Evolutionary conservation across 2,113 vertebrate genomes (phyloP), one percentile per base, ranked within the genome.

Genomic region (Oostethus manadensis): DNA sequence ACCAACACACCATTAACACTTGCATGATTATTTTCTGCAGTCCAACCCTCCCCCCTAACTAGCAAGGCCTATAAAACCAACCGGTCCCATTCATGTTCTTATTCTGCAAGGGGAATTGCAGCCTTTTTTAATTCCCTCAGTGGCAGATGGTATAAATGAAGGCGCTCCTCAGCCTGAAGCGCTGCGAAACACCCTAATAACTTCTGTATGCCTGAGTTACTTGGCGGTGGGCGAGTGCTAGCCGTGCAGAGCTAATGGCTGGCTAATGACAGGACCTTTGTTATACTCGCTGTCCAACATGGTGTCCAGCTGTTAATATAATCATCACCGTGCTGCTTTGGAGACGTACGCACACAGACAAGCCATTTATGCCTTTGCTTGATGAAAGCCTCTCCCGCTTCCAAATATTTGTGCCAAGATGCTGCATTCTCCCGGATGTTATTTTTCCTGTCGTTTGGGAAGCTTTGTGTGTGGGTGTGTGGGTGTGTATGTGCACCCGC

Each of bases 261-360:
- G 47, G 65, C 80, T 82, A 86, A 86, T 84, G 86, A 77, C 79
- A 73, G 80, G 71, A 75, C 72, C 64, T 67, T 74, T 83, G 79
- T 76, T 76, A 79, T 17, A 62, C 59, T 56, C 62, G 26, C 35
- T 6, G 33, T 17, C 54, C 58, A 38, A 48, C 69, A 44, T 62
- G 40, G 61, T 77, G 76, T 79, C 84, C 83, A 82, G 82, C 77
- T 84, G 80, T 68, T 83, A 62, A 79, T 80, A 65, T 77, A 67
- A 79, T 74, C 48, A 72, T 58, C 62, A 71, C 66, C 56, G 47
- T 49, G 40, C 76, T 60, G 73, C 76, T 77, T 77, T 73, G 74
- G 70, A 79, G 78, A 78, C 70, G 66, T 79, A 81, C 76, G 75
- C 54, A 56, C 68, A 77, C 73, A 79, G 71, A 55, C 62, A 4